Conservation (phyloP, 2,888 invertebrate species). For the Cephonodes hylas region DNA sequence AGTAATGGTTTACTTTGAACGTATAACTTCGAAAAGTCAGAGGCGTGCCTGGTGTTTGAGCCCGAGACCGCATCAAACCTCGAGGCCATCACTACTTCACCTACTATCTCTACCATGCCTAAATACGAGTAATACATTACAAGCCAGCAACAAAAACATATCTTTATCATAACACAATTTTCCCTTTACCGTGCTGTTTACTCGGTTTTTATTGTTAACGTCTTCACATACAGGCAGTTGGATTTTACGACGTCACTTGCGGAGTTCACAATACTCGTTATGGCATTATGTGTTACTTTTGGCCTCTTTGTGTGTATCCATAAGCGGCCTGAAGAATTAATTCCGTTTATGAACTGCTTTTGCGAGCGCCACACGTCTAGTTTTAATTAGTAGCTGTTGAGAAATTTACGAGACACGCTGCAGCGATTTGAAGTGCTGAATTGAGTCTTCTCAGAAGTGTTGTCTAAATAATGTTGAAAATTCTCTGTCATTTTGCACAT, state of each 20-base stretch:
- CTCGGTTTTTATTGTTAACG: slow-evolving; percentile 35
- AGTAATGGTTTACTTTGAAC: too few species aligned
- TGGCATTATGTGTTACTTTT: slow-evolving; percentile 13
- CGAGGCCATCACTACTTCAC: too few species aligned
- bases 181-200: slow-evolving; percentile 39
- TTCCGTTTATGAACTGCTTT: not conserved
- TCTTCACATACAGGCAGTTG: slow-evolving; percentile 27
- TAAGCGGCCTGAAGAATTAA: not conserved
- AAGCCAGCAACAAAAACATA: not conserved
- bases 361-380: not conserved
- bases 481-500: too few species aligned
- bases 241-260: slow-evolving; percentile 32
- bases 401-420: not conserved
- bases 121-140: not conserved
- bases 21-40: too few species aligned
- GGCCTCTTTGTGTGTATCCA: not conserved
- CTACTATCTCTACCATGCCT: not conserved
- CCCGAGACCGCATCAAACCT: too few species aligned
- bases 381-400: not conserved
- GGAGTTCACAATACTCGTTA: slow-evolving; percentile 23
- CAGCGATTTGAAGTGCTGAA: too few species aligned
- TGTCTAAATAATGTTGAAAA: too few species aligned
- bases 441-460: too few species aligned
- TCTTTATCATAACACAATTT: slow-evolving; percentile 21
- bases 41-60: too few species aligned